Evolutionary conservation across 2,113 vertebrate genomes (phyloP), one percentile per base, ranked within the genome.

Genomic region (Corynorhinus townsendii): DNA sequence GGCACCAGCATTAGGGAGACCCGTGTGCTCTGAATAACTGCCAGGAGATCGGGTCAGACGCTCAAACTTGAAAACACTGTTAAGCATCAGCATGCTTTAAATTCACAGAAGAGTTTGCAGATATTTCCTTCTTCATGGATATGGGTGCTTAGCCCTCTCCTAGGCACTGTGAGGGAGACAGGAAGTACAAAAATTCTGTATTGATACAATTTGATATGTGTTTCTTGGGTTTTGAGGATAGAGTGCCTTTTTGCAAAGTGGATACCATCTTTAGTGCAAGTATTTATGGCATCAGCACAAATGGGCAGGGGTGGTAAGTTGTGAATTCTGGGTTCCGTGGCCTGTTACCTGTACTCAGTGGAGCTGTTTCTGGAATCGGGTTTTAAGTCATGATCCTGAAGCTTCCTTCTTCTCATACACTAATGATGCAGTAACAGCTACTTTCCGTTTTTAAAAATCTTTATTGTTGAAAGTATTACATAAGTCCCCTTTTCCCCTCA

Each of bases 1-100:
- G 79, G n/a, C 79, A 59, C 89, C 80, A 69, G 75, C 77, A 4
- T n/a, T 24, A 56, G 68, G 82, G 64, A 92, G 90, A 52, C 77
- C 93, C 47, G 62, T 77, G 89, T 91, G 66, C 38, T 96, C 91
- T 3, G n/a, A 92, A 71, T 77, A 91, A 89, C 87, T 89, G 68
- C 93, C 89, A 69, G 54, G 64, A 77, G 76, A 87, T 66, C 28
- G 11, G 88, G 82, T 92, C 95, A 75, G 43, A 49, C 3, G 10
- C 59, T 68, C 52, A 33, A 8, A 82, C 35, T 38, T 81, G 49
- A 77, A 54, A 19, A 40, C 7, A 0, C 15, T 33, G 10, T 40
- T 45, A 43, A 77, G 40, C 26, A 11, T 80, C 52, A 11, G 73
- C 30, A 15, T 56, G 35, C 30, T 90, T 43, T 77, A 83, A 49